Percentiles rank a stretch among this genome's conserved stretches.
Evolutionary conservation across 2,113 vertebrate species (phyloP).

Genomic region (Lepisosteus oculatus): DNA sequence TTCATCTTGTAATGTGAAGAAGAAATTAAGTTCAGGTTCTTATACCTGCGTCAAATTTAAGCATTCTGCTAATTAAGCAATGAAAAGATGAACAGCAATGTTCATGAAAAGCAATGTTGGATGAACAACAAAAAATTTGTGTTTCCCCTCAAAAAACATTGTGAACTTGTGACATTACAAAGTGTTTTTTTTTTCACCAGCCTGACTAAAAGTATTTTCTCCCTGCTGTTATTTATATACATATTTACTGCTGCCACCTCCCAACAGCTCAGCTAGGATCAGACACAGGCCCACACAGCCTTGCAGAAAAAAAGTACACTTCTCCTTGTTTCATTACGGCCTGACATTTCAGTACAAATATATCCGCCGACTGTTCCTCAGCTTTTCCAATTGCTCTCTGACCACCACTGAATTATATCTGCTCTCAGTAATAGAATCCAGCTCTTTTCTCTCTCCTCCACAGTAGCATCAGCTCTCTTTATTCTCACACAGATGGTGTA

Average conservation of each 20-base stretch:
- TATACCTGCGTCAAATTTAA: constrained; percentile 23
- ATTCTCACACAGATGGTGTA: constrained; percentile 59
- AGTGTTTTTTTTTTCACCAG: constrained; percentile 28
- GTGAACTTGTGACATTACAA: background rate
- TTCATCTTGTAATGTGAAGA: constrained; percentile 38
- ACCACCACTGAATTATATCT: constrained; percentile 52
- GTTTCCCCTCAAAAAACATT: background rate
- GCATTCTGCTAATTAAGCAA: constrained; percentile 26
- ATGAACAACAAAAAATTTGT: too few relatives aligned
- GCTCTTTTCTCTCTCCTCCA: constrained; percentile 38
- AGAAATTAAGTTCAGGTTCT: too few relatives aligned
- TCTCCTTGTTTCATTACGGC: constrained; percentile 58
- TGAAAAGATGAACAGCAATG: background rate
- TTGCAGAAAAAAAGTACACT: constrained; percentile 33
- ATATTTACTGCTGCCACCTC: constrained; percentile 68
- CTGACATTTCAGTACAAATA: constrained; percentile 61
- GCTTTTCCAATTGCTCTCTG: constrained; percentile 54
- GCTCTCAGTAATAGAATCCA: constrained; percentile 62
- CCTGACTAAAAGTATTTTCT: constrained; percentile 60
- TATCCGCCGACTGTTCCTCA: constrained; percentile 51
- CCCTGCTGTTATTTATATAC: constrained; percentile 65
- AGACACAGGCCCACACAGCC: constrained; percentile 22
- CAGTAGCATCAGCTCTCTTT: constrained; percentile 35
- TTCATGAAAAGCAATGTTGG: background rate
- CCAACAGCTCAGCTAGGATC: constrained; percentile 50